Percentiles rank a stretch among this genome's conserved stretches.
These are phyloP conservation scores for Philypnodon macrostomus DNA, from an alignment of 2,797 vertebrate genomes.

Conservation along the genomic window DNA sequence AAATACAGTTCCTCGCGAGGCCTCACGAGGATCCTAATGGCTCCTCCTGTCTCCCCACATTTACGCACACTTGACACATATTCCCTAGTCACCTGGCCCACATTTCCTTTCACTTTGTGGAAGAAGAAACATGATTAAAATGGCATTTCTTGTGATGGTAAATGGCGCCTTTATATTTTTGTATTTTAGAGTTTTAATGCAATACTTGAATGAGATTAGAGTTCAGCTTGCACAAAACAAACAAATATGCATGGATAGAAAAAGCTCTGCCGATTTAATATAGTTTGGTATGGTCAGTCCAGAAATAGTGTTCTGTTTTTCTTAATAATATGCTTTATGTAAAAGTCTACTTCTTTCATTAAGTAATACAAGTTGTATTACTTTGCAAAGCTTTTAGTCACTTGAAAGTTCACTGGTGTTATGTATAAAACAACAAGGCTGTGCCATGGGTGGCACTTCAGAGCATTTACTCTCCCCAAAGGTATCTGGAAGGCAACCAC, in stretches of 20 bases:
- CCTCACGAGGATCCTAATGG: constrained; percentile 78
- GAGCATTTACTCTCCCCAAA: constrained; percentile 32
- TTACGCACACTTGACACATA: constrained; percentile 78
- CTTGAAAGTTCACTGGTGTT: not conserved
- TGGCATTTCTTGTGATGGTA: not conserved
- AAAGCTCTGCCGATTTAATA: too few relatives aligned
- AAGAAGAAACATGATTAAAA: not conserved
- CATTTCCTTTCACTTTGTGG: constrained; percentile 10
- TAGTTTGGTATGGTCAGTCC: too few relatives aligned
- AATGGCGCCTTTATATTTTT: not conserved
- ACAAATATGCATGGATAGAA: too few relatives aligned
- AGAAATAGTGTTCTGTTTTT: too few relatives aligned
- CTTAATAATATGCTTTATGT: too few relatives aligned
- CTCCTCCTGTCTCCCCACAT: constrained; percentile 87
- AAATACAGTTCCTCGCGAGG: too few relatives aligned
- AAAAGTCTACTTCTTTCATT: too few relatives aligned
- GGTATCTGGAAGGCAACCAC: constrained; percentile 44
- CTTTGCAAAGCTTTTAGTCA: not conserved
- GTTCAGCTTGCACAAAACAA: too few relatives aligned
- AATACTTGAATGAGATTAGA: too few relatives aligned
- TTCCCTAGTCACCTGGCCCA: constrained; percentile 46
- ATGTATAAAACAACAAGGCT: not conserved
- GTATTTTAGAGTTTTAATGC: too few relatives aligned
- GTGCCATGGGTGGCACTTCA: constrained; percentile 21
- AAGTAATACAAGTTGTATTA: too few relatives aligned